Evolutionary conservation across 2,113 vertebrate genomes (phyloP).

Genomic region (Mirza zaza): DNA sequence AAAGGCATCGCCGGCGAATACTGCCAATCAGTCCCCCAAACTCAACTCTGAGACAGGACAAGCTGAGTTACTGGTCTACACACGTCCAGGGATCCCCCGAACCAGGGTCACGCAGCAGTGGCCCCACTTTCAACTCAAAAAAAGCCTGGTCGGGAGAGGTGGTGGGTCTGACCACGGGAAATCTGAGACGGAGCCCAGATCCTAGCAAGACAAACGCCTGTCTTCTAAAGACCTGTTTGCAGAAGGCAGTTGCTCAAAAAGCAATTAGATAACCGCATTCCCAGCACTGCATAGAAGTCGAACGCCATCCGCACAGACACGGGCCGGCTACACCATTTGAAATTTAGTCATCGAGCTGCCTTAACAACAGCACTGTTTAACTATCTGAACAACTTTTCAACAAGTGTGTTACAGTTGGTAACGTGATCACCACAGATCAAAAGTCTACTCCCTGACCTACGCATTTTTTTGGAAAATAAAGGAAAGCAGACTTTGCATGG

Average conservation of each 20-base stretch:
- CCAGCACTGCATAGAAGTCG: background rate
- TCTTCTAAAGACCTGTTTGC: background rate
- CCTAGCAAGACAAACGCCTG: background rate
- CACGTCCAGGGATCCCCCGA: background rate
- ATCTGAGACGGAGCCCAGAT: background rate
- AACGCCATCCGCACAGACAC: background rate
- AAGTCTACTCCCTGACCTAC: background rate
- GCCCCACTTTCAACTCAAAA: background rate
- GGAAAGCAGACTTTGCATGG: background rate
- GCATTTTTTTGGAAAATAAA: background rate
- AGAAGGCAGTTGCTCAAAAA: background rate
- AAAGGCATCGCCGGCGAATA: background rate
- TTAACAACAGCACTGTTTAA: background rate
- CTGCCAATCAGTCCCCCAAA: background rate
- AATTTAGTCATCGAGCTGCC: background rate
- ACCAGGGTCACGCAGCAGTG: too few relatives aligned
- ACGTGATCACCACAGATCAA: background rate
- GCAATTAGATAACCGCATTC: background rate
- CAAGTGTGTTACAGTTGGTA: background rate
- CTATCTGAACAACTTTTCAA: background rate
- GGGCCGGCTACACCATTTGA: background rate
- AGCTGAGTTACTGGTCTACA: background rate
- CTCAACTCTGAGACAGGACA: background rate
- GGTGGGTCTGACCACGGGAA: background rate
- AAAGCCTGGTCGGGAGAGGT: background rate